phyloP scores from a whole-genome alignment of 2,113 vertebrate species.

The Crypturellus undulatus region DNA sequence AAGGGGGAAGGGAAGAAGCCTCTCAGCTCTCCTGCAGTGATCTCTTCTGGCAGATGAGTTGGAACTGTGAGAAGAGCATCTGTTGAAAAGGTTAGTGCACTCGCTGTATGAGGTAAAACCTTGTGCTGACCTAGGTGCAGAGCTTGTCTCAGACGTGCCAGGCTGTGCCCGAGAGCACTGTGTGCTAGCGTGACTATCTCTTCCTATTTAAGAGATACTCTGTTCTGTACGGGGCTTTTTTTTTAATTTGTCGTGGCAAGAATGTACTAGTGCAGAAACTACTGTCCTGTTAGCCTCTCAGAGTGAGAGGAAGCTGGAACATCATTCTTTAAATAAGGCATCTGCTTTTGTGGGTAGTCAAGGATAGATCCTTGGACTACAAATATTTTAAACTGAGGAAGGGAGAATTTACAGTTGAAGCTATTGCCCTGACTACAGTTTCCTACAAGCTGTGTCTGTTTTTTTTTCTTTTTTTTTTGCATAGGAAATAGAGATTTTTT shows the following conservation, averaged over 20 bases:
- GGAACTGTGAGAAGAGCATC: not conserved
- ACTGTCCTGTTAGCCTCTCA: not conserved
- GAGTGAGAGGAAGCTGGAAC: not conserved
- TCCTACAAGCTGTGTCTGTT: not conserved
- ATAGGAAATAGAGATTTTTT: not conserved
- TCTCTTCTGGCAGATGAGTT: not conserved
- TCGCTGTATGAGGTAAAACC: not conserved
- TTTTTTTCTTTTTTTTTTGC: not conserved
- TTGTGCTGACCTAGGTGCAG: not conserved
- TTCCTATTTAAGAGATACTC: not conserved
- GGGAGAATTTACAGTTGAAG: not conserved
- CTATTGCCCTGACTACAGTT: not conserved
- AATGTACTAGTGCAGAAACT: not conserved
- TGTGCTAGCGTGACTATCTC: not conserved
- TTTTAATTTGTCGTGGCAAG: not conserved
- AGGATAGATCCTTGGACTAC: not conserved
- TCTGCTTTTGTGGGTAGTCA: not conserved
- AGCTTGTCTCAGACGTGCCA: not conserved
- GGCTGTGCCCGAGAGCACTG: not conserved
- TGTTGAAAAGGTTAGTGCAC: not conserved
- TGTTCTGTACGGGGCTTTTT: not conserved
- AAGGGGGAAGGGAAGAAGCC: not conserved
- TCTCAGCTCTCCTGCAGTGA: fast-evolving
- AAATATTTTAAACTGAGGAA: not conserved
- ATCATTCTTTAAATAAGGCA: not conserved